These are phyloP conservation scores for Leptodactylus fuscus DNA, from an alignment of 2,113 vertebrate genomes.

Conservation along the genomic window DNA sequence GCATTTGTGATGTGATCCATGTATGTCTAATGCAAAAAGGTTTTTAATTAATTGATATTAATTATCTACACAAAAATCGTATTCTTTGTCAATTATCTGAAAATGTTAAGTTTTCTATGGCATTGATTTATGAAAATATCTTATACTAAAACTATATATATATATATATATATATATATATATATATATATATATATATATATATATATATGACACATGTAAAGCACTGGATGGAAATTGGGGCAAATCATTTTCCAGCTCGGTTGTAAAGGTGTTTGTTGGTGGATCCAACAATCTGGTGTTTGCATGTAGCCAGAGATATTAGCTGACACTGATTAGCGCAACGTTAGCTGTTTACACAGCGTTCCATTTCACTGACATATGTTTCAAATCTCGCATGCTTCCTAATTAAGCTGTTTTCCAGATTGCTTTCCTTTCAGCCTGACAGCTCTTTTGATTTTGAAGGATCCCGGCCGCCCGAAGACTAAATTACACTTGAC, in stretches of 20 bases:
- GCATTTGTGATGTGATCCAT: too few species aligned
- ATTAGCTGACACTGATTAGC: conserved; percentile 49
- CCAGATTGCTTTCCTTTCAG: conserved; percentile 56
- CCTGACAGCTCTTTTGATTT: conserved; percentile 59
- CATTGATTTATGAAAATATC: too few species aligned
- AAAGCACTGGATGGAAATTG: background rate
- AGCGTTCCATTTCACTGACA: conserved; percentile 47
- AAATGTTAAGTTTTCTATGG: background rate
- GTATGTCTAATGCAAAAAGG: too few species aligned
- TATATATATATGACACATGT: background rate
- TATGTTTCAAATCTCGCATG: conserved; percentile 14
- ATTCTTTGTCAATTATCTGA: background rate
- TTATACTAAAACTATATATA: background rate
- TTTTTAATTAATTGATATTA: too few species aligned
- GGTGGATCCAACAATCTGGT: conserved; percentile 16
- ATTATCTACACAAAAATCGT: too few species aligned
- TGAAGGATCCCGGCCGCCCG: conserved; percentile 49
- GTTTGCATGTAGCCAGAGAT: conserved; percentile 35
- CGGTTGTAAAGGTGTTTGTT: background rate
- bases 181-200: background rate
- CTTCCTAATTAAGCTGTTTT: conserved; percentile 64
- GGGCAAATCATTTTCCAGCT: background rate
- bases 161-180: background rate
- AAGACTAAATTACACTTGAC: conserved; percentile 61
- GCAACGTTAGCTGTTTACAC: conserved; percentile 57